Evolutionary conservation across 2,797 vertebrate genomes (phyloP), one percentile per base, ranked within the genome.

Genomic region (Sebastolobus alascanus): DNA sequence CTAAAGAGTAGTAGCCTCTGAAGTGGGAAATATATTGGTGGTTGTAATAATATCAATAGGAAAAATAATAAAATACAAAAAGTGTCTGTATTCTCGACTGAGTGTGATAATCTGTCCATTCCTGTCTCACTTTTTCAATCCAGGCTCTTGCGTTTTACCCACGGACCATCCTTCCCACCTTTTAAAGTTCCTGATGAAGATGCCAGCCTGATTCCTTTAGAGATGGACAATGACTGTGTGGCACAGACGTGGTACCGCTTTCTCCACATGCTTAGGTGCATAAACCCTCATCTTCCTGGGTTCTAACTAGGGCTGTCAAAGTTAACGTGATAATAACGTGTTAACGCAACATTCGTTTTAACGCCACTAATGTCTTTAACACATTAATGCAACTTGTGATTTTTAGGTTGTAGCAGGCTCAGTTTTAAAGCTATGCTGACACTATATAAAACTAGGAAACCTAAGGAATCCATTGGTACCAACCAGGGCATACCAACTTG

Each of bases 191-290:
- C 97, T 0, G 98, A 99, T 82, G 98, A 99, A 91, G 98, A 99
- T 84, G 96, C 97, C 78, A 96, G 92, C 90, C 92, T 98, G 75
- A 99, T 99, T 80, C 97, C 97, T 82, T 90, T 97, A 58, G 98
- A 99, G 90, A 99, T 99, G 97, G 97, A 98, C 94, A 97, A 96
- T 22, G 98, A 99, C 89, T 99, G 98, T 4, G 91, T 99, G 89
- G 97, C 97, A 58, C 98, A 99, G 92, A 98, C 98, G 1, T 99
- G 98, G 98, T 99, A 98, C 94, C 97, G 98, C 80, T 98, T 99
- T 93, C 96, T 99, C 84, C 98, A 99, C 94, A 99, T 99, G 97
- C 96, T 99, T 87, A 98, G 98, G 98, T 99, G 92, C 37, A 25
- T 59, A 46, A 31, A 40, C 8, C 6, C 38, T 79, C 2, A 25